Percentiles rank a stretch among this genome's conserved stretches.
Evolutionary conservation across 1,140 invertebrate species (phyloP).

Genomic region (Drosophila paulistorum): DNA sequence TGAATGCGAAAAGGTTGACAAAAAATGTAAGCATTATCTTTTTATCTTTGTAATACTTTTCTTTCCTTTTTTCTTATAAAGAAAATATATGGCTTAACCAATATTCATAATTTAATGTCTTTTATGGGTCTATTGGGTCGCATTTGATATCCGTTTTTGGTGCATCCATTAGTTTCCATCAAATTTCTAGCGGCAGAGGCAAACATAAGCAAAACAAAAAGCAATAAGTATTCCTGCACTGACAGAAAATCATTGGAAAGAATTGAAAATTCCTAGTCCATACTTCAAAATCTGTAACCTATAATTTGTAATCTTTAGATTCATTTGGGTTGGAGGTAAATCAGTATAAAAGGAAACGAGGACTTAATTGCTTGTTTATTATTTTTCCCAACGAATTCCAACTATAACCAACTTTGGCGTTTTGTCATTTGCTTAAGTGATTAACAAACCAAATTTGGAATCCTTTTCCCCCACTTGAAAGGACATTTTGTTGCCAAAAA

Average conservation of each 20-base stretch:
- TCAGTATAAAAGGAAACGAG: too few relatives aligned
- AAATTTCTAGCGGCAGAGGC: constrained; percentile 59
- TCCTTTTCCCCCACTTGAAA: too few relatives aligned
- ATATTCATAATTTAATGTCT: constrained; percentile 41
- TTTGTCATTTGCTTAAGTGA: too few relatives aligned
- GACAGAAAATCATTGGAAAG: background rate
- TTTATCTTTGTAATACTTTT: background rate
- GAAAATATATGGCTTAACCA: background rate
- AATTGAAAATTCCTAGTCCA: too few relatives aligned
- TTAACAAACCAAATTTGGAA: too few relatives aligned
- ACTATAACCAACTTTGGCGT: too few relatives aligned
- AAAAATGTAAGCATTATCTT: constrained; percentile 16
- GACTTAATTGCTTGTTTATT: too few relatives aligned
- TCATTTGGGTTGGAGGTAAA: too few relatives aligned
- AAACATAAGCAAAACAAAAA: constrained; percentile 66
- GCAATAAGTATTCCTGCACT: constrained; percentile 39
- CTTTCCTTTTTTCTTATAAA: background rate
- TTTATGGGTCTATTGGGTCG: constrained; percentile 54
- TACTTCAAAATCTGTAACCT: too few relatives aligned
- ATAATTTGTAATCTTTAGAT: too few relatives aligned
- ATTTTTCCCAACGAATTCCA: too few relatives aligned
- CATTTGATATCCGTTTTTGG: constrained; percentile 46
- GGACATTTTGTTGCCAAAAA: too few relatives aligned
- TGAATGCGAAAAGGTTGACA: constrained; percentile 3
- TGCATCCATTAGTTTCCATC: constrained; percentile 73